Conservation (phyloP, 1,140 invertebrate species). For the Diuraphis noxia region DNA sequence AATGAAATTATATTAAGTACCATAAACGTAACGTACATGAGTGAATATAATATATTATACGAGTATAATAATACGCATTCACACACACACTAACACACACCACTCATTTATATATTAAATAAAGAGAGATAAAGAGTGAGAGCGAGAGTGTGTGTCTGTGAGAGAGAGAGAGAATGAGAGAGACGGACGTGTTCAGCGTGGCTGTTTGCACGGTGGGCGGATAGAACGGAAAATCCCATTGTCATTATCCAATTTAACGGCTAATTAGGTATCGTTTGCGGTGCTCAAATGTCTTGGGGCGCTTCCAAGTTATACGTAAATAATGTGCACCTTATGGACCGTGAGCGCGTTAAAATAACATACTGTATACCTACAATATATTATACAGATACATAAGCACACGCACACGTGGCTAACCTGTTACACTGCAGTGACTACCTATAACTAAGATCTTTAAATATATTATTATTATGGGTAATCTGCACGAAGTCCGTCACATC, state of each 20-base stretch:
- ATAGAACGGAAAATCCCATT: constrained; percentile 21
- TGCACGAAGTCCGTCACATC: background rate
- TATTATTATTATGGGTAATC: background rate
- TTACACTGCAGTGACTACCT: background rate
- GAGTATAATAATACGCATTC: background rate
- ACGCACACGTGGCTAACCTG: background rate
- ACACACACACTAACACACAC: too few species aligned
- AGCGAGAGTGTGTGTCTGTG: too few species aligned
- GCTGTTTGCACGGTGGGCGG: background rate
- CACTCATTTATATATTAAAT: too few species aligned
- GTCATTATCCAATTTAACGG: constrained; percentile 53
- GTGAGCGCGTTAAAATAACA: background rate
- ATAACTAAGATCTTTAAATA: background rate
- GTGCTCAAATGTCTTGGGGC: constrained; percentile 33
- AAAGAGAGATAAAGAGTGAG: too few species aligned
- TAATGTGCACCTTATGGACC: constrained; percentile 40
- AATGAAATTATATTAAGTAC: background rate
- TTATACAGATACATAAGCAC: background rate
- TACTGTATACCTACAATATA: constrained; percentile 2
- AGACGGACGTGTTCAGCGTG: background rate
- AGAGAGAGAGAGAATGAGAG: background rate
- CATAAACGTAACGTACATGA: background rate
- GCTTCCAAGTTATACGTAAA: constrained; percentile 34
- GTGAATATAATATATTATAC: background rate
- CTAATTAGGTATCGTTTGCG: constrained; percentile 51